Evolutionary conservation across 2,113 vertebrate genomes (phyloP).

Genomic region (Cyprinus carpio): DNA sequence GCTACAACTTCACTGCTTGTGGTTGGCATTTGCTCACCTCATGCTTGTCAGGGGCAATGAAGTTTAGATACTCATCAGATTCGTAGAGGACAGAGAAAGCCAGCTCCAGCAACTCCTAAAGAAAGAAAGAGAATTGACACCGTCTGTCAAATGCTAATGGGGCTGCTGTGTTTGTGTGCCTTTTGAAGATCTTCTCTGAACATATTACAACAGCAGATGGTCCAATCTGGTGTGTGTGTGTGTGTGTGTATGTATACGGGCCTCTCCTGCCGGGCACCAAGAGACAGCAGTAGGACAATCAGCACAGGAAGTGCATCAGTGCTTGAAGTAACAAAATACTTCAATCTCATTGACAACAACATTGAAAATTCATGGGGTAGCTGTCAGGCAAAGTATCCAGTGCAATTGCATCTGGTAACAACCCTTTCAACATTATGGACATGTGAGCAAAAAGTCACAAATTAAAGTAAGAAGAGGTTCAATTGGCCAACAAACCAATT

Average conservation of each 20-base stretch:
- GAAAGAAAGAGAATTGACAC: slow-evolving; percentile 28
- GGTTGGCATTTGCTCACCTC: slow-evolving; percentile 81
- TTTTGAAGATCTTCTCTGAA: slow-evolving; percentile 35
- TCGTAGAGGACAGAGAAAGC: slow-evolving; percentile 98
- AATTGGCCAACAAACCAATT: background rate
- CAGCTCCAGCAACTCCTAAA: slow-evolving; percentile 95
- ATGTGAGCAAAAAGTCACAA: background rate
- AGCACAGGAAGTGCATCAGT: slow-evolving; percentile 10
- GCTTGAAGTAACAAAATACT: slow-evolving; percentile 42
- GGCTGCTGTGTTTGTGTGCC: slow-evolving; percentile 47
- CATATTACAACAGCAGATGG: slow-evolving; percentile 56
- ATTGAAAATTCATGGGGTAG: slow-evolving; percentile 14
- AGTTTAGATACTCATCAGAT: slow-evolving; percentile 96
- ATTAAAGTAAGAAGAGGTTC: background rate
- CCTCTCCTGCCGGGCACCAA: slow-evolving; percentile 35
- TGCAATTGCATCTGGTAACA: background rate
- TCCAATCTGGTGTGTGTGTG: slow-evolving; percentile 36
- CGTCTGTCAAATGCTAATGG: slow-evolving; percentile 47
- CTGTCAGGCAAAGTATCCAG: background rate
- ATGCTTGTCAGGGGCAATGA: slow-evolving; percentile 98
- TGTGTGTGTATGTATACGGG: background rate
- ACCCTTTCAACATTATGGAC: background rate
- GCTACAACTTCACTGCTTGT: background rate
- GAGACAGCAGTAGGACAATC: slow-evolving; percentile 25
- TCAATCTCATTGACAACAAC: slow-evolving; percentile 4